Conservation (phyloP, 2,888 invertebrate species). For the Cacoxenus indagator region DNA sequence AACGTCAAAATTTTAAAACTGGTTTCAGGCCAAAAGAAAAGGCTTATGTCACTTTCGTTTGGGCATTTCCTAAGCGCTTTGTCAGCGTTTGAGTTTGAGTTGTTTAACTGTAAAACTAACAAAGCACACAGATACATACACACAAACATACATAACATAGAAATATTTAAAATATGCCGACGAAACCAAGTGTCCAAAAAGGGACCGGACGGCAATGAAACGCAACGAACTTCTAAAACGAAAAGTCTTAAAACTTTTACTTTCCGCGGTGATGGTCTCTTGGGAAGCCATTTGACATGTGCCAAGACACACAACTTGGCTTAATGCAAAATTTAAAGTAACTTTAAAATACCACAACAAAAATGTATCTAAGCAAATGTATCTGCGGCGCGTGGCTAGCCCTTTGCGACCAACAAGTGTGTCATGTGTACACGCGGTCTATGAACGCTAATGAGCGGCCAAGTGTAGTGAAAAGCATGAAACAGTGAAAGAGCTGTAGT, state of each 20-base stretch:
- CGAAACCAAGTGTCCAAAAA: neutral
- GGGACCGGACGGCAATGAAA: neutral
- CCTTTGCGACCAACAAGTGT: slow-evolving; percentile 4
- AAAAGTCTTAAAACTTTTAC: slow-evolving; percentile 62
- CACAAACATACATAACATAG: neutral
- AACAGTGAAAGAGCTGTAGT: neutral
- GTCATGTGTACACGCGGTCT: too few relatives aligned
- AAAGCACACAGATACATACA: neutral
- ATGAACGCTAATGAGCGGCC: neutral
- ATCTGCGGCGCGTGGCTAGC: neutral
- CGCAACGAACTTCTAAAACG: slow-evolving; percentile 52
- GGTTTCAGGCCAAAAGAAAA: neutral
- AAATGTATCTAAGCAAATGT: neutral
- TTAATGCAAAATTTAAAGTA: slow-evolving; percentile 14
- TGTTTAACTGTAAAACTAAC: slow-evolving; percentile 1
- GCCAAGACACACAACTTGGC: neutral
- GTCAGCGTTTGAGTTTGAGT: neutral
- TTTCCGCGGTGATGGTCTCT: slow-evolving; percentile 41
- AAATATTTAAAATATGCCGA: neutral
- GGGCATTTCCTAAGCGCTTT: slow-evolving; percentile 4
- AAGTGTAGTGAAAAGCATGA: neutral
- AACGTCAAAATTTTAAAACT: neutral
- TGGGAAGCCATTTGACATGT: neutral
- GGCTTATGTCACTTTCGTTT: slow-evolving; percentile 12
- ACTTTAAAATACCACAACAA: neutral